Evolutionary conservation across 2,888 invertebrate genomes (phyloP), one percentile per base, ranked within the genome.

Genomic region (Criorhina ranunculi): DNA sequence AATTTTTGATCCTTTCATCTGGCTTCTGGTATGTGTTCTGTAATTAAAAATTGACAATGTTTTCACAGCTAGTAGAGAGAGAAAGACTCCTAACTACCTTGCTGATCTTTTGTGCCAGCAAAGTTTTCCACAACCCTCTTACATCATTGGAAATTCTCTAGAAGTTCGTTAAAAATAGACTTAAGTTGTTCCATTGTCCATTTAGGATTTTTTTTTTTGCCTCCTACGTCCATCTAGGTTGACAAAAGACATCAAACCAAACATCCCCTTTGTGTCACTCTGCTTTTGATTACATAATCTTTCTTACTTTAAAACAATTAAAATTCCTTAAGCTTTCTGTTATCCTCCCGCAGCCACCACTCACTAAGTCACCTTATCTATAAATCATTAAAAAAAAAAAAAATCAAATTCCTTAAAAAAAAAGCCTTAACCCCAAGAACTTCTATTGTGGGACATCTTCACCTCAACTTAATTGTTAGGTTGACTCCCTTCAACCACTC

Each of bases 401-500:
- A 51, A 55, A 15, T 8, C 24, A 69, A 62, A 70, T 31, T 33
- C 15, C 57, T 24, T 46, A 9, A 24, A 46, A 33, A 51, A 31
- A 57, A 72, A n/a, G n/a, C 24, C 42, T n/a, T 19, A 24, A 31
- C 5, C 8, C 15, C n/a, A n/a, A n/a, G 49, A 33, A 57, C 40
- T 60, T 19, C 12, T 49, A 44, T 69, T 24, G 24, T 4, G 24
- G 24, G 53, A 60, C 67, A 67, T 75, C 60, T 62, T 70, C 57
- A 76, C 70, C 69, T 76, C 29, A 64, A 44, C 76, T 57, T 70
- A 81, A 81, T 81, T 81, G 80, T 72, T 40, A 55, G 62, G 69
- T 81, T 62, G 73, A 81, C 80, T 55, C 29, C 40, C 66, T 35
- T 75, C 51, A 15, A 35, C 64, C 35, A 62, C 60, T 29, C 33